Evolutionary conservation across 1,140 invertebrate species (phyloP), one percentile per base, ranked within the genome.

Genomic region (Cydia fagiglandana): DNA sequence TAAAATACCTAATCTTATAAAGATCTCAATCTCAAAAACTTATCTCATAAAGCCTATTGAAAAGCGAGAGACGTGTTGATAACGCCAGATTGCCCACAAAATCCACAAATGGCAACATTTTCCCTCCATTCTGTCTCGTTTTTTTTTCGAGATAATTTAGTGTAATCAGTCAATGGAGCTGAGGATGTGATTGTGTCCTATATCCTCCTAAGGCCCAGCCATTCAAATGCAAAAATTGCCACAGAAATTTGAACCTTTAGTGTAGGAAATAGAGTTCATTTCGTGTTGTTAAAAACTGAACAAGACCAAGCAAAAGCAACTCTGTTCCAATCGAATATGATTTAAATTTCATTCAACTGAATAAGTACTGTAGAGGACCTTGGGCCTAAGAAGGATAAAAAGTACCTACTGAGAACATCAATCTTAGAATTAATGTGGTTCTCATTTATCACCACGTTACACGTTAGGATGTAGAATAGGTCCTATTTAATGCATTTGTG

Each of bases 161-260:
- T 70, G 34, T 38, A n/a, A 70, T 70, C 66, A 70, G 34, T 70
- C 66, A 70, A 70, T 70, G n/a, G 64, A 68, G n/a, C 34, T 45
- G 30, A 61, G 66, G 7, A 38, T 38, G 66, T 24, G 66, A 70
- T 70, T 70, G 66, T 70, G 34, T 41, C 30, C 66, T 45, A 41
- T n/a, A n/a, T n/a, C n/a, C n/a, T n/a, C n/a, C n/a, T n/a, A n/a
- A n/a, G n/a, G n/a, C n/a, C n/a, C n/a, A n/a, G n/a, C n/a, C n/a
- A n/a, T n/a, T n/a, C n/a, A n/a, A n/a, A n/a, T n/a, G n/a, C n/a
- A n/a, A n/a, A n/a, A n/a, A n/a, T n/a, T n/a, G n/a, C n/a, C n/a
- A n/a, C n/a, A n/a, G n/a, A n/a, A n/a, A n/a, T n/a, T n/a, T n/a
- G n/a, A n/a, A n/a, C n/a, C n/a, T n/a, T n/a, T n/a, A n/a, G n/a